phyloP scores from a whole-genome alignment of 2,113 vertebrate genomes.

The Micromys minutus region DNA sequence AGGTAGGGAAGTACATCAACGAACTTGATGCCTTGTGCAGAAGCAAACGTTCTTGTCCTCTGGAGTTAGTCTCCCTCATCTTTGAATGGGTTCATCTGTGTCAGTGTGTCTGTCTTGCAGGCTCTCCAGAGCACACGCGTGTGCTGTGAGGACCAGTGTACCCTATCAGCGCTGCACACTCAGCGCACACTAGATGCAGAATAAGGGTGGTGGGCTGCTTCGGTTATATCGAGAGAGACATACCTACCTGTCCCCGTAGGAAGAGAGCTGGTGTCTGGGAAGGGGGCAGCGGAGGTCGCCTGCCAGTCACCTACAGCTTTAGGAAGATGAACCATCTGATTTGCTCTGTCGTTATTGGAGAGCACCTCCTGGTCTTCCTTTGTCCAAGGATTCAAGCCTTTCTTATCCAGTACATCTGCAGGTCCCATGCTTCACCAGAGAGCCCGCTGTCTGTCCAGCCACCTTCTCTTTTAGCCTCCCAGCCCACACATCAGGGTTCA shows the following conservation, averaged over 20 bases:
- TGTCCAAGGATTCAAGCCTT: neutral
- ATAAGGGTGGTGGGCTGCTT: neutral
- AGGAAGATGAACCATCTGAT: neutral
- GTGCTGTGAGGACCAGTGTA: no score
- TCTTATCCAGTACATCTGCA: neutral
- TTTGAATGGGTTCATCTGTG: neutral
- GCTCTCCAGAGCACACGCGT: rapidly evolving
- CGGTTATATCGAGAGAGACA: neutral
- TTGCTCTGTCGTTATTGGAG: neutral
- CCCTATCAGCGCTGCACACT: no score
- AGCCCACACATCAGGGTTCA: neutral
- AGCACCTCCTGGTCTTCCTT: neutral
- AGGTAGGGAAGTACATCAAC: neutral
- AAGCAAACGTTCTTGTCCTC: neutral
- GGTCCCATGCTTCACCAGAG: no score
- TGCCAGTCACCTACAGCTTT: neutral
- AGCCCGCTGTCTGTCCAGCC: neutral
- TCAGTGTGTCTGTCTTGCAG: neutral
- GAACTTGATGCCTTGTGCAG: neutral
- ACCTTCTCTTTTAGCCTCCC: neutral
- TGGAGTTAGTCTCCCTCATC: neutral
- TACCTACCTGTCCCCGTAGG: no score
- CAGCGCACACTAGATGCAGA: no score
- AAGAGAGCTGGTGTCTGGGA: neutral
- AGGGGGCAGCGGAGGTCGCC: neutral